phyloP scores from a whole-genome alignment of 1,140 invertebrate genomes.

The Latrodectus geometricus region DNA sequence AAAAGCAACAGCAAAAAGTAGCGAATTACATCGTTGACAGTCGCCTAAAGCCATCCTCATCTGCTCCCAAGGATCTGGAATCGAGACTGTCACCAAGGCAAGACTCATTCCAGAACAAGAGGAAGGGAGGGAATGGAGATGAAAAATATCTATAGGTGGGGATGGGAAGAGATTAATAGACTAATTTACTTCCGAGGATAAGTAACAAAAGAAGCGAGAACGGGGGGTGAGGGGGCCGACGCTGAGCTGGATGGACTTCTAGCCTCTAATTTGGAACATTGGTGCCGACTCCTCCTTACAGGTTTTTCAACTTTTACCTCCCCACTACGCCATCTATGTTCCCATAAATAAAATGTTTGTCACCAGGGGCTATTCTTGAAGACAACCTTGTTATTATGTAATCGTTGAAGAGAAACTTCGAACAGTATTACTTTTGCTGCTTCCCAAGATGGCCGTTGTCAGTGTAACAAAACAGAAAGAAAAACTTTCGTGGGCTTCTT shows the following conservation, averaged over 20 bases:
- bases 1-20: slow-evolving; percentile 12
- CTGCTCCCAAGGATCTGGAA: background rate
- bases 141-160: slow-evolving; percentile 31
- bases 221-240: background rate
- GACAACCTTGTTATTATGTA: slow-evolving; percentile 53
- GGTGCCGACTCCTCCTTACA: slow-evolving; percentile 26
- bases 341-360: slow-evolving; percentile 57
- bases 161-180: slow-evolving; percentile 51
- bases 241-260: slow-evolving; percentile 1
- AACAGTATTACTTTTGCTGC: background rate
- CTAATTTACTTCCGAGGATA: slow-evolving; percentile 36
- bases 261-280: slow-evolving; percentile 43
- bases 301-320: slow-evolving; percentile 30
- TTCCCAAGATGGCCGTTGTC: no score
- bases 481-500: no score
- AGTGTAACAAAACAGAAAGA: no score
- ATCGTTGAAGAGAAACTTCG: background rate
- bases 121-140: slow-evolving; percentile 15
- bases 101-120: background rate
- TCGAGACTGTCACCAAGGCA: slow-evolving; percentile 32
- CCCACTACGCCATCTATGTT: background rate
- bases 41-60: background rate
- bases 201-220: slow-evolving; percentile 47
- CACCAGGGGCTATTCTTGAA: slow-evolving; percentile 39
- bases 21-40: slow-evolving; percentile 36